Conservation (phyloP, 2,888 invertebrate species). For the Mythimna impura region DNA sequence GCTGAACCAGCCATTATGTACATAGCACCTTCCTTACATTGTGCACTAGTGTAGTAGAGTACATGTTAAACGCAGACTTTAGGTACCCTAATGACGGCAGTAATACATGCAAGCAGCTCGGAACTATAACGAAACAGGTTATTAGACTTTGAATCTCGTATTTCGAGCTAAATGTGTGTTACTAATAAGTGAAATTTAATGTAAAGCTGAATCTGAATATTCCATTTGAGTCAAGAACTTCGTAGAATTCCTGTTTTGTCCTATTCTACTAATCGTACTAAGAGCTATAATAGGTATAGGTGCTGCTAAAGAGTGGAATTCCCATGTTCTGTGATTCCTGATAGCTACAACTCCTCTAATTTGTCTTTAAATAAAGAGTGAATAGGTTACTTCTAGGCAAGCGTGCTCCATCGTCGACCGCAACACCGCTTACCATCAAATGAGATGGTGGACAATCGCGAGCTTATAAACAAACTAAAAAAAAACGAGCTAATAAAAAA, state of each 20-base stretch:
- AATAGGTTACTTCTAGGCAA: too few species aligned
- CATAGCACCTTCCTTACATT: constrained; percentile 43
- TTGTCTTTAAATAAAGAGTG: too few species aligned
- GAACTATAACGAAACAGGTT: constrained; percentile 37
- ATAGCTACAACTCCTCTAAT: too few species aligned
- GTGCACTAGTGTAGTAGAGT: constrained; percentile 34
- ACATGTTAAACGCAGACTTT: constrained; percentile 54
- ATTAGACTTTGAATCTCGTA: constrained; percentile 40
- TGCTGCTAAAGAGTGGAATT: background rate
- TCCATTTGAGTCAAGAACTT: background rate
- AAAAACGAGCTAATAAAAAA: too few species aligned
- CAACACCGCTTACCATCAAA: too few species aligned
- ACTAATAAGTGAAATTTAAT: constrained; percentile 22
- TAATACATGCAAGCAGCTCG: constrained; percentile 36
- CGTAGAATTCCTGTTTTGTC: constrained; percentile 4
- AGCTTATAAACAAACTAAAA: too few species aligned
- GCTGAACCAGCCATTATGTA: constrained; percentile 49
- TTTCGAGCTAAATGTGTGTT: constrained; percentile 25
- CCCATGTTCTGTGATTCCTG: background rate
- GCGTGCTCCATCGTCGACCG: too few species aligned
- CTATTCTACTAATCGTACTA: background rate
- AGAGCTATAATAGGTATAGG: background rate
- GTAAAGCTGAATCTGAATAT: constrained; percentile 6
- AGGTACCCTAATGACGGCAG: constrained; percentile 50
- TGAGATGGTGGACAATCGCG: too few species aligned